Percentiles rank a stretch among this genome's conserved stretches.
Conservation (phyloP, 1,140 invertebrate genomes). For the Pseudomyrmex concolor region DNA sequence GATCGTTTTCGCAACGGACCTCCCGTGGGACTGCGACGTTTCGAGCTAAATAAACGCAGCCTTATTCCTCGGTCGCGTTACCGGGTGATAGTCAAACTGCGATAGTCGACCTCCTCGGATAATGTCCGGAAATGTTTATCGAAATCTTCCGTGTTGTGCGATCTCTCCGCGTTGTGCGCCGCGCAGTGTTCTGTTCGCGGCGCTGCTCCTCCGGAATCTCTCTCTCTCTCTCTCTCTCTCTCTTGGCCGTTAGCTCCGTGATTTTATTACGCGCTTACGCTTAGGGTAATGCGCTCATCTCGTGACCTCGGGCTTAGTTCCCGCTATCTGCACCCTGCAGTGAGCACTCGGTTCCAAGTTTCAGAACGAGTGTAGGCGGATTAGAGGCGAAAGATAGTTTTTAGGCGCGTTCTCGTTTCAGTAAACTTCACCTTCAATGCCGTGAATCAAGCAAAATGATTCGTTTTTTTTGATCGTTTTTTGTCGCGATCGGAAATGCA, state of each 20-base stretch:
- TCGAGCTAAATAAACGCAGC: constrained; percentile 47
- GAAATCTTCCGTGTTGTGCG: constrained; percentile 53
- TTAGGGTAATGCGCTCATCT: constrained; percentile 73
- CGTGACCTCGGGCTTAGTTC: constrained; percentile 71
- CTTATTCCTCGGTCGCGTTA: constrained; percentile 44
- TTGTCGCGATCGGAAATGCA: neutral
- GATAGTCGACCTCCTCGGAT: constrained; percentile 36
- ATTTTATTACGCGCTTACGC: constrained; percentile 72
- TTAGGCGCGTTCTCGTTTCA: neutral
- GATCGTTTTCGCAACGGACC: constrained; percentile 42
- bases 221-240: neutral
- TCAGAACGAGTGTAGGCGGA: constrained; percentile 46
- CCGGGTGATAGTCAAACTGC: constrained; percentile 44
- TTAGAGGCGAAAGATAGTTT: constrained; percentile 27
- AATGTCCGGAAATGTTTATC: constrained; percentile 63
- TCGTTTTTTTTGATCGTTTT: constrained; percentile 4
- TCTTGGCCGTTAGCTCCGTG: constrained; percentile 62
- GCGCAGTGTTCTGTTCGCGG: constrained; percentile 21
- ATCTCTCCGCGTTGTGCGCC: neutral
- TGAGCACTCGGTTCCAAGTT: constrained; percentile 31
- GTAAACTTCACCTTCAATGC: neutral
- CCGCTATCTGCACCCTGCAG: constrained; percentile 68
- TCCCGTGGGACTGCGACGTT: constrained; percentile 19
- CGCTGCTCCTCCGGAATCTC: constrained; percentile 60
- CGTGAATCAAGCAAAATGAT: neutral